Base-by-base conservation (phyloP, 2,797 vertebrate genomes). In the Heterohyrax brucei region DNA sequence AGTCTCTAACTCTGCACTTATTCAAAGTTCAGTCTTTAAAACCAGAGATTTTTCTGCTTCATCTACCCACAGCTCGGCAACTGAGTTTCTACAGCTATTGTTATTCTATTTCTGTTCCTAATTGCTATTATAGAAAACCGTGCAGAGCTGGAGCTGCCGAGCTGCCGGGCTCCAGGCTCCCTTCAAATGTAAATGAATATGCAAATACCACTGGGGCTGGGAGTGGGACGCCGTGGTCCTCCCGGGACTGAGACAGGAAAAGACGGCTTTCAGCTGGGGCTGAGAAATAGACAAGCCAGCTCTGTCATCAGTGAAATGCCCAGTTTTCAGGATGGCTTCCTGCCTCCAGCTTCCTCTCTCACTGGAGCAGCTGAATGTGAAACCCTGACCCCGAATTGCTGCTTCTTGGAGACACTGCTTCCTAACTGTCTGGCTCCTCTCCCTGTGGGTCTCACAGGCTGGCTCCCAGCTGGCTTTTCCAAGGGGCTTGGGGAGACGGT, bases 141-240 rank as follows among this genome's bases (percentile, higher is more conserved):
- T 7, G 92, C 90, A 70, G 2, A 0, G 48, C 91, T 21, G 24
- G n/a, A 81, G 95, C 93, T 89, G 90, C 2, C 1, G 91, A 82
- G 53, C 72, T 87, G 94, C 95, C 96, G 96, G 33, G 90, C 96
- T 59, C 80, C 18, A 76, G 3, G 78, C 91, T 94, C 96, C 95
- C 97, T 97, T 97, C 97, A 97, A 48, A 97, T 97, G 97, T 79
- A 97, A 97, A 97, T 97, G 96, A 9, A 1, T 97, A 96, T 97
- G 96, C 96, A 97, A 97, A 97, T 96, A 66, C 1, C 30, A 62
- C 64, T 4, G 93, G 19, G 94, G 86, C 89, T 16, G 75, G 10
- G 81, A 78, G 89, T 14, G 85, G 88, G 93, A 10, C 50, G 8
- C 92, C 5, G 73, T 12, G 85, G 68, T 30, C 92, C 26, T 73